Percentiles rank a stretch among this genome's conserved stretches.
Evolutionary conservation across 1,140 invertebrate species (phyloP).

Genomic region (Lasioglossum albipes): DNA sequence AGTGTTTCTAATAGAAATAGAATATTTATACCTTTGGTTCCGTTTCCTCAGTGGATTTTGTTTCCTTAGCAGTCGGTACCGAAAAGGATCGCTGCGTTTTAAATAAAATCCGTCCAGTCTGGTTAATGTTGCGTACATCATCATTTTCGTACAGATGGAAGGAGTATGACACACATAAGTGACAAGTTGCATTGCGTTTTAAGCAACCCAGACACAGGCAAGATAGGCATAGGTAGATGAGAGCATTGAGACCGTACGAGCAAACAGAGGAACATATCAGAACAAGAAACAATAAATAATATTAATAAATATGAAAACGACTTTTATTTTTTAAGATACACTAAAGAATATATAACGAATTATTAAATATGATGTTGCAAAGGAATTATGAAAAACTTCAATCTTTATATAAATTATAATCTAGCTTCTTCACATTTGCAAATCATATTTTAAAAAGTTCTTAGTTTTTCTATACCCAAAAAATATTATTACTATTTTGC

Average conservation of each 20-base stretch:
- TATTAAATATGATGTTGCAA: too few relatives aligned
- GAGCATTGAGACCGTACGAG: constrained; percentile 64
- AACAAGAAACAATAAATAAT: constrained; percentile 39
- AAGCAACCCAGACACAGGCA: constrained; percentile 52
- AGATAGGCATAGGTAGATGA: constrained; percentile 59
- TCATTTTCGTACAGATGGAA: constrained; percentile 44
- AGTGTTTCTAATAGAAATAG: neutral
- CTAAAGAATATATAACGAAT: too few relatives aligned
- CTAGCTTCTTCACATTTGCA: neutral
- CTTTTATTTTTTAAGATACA: neutral
- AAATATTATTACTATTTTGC: too few relatives aligned
- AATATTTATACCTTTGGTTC: constrained; percentile 69
- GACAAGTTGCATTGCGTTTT: constrained; percentile 59
- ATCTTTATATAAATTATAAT: too few relatives aligned
- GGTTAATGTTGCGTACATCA: constrained; percentile 62
- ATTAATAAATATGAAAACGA: constrained; percentile 27
- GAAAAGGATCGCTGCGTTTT: constrained; percentile 95
- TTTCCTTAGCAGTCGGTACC: constrained; percentile 90
- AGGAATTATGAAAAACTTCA: too few relatives aligned
- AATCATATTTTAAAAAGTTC: neutral
- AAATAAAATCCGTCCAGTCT: constrained; percentile 89
- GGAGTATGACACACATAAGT: constrained; percentile 57
- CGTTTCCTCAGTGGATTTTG: constrained; percentile 75
- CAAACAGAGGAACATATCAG: constrained; percentile 47
- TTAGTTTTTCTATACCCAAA: too few relatives aligned